A percentile compares a stretch with the other conserved stretches of the same genome.
Evolutionary conservation across 2,888 invertebrate species (phyloP).

Genomic region (Zygaena filipendulae): DNA sequence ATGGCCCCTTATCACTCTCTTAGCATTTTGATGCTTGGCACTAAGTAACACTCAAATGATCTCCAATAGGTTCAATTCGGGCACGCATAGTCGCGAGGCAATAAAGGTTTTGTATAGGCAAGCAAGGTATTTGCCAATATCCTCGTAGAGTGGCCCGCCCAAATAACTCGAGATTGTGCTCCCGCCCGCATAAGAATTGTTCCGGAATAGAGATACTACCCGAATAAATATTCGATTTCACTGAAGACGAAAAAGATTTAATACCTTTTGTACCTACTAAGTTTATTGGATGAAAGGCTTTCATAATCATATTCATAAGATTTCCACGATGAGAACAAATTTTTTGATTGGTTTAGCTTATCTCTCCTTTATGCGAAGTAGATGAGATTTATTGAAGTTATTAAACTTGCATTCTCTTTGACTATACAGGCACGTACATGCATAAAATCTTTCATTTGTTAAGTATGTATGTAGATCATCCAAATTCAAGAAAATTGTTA

Average conservation of each 20-base stretch:
- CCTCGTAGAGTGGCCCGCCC: conserved; percentile 62
- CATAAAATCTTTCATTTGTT: too few species aligned
- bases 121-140: conserved; percentile 67
- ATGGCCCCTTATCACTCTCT: neutral
- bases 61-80: conserved; percentile 48
- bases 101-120: conserved; percentile 67
- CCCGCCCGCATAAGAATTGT: conserved; percentile 66
- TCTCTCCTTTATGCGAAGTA: too few species aligned
- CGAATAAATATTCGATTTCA: conserved; percentile 70
- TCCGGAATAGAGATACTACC: conserved; percentile 67
- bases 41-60: conserved; percentile 53
- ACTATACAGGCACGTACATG: too few species aligned
- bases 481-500: too few species aligned
- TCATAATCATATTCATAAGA: conserved; percentile 65
- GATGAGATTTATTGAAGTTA: too few species aligned
- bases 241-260: conserved; percentile 67
- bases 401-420: too few species aligned
- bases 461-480: too few species aligned
- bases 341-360: too few species aligned
- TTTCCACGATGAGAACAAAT: conserved; percentile 7
- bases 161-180: conserved; percentile 66
- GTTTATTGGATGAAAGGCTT: conserved; percentile 65
- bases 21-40: too few species aligned
- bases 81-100: conserved; percentile 54
- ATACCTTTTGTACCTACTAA: conserved; percentile 62